These are phyloP conservation scores for Malurus splendens DNA, from an alignment of 2,797 vertebrate species.

Conservation along the genomic window DNA sequence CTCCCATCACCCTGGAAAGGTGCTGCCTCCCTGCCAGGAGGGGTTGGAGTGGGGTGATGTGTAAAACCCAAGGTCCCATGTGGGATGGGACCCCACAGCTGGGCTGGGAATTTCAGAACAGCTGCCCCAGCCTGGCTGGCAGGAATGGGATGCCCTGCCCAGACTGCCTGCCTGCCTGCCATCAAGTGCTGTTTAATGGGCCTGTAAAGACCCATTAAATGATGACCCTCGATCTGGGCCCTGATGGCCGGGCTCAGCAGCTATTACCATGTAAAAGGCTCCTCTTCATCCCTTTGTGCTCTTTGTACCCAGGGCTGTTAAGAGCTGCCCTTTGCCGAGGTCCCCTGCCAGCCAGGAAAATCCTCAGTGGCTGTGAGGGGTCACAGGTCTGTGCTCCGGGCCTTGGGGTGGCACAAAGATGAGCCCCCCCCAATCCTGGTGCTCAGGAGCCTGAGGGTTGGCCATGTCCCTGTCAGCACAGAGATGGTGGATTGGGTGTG, in stretches of 20 bases:
- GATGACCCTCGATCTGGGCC: constrained; percentile 48
- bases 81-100: background rate
- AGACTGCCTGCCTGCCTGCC: background rate
- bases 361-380: background rate
- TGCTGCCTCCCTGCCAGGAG: background rate
- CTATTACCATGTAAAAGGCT: constrained; percentile 55
- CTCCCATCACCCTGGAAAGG: background rate
- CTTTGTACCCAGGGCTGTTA: constrained; percentile 12
- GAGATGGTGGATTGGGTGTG: background rate
- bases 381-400: background rate
- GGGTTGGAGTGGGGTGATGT: background rate
- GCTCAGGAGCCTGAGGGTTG: background rate
- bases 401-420: rapidly evolving
- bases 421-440: rapidly evolving
- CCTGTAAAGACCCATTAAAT: constrained; percentile 61
- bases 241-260: background rate
- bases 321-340: background rate
- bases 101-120: background rate
- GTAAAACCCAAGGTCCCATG: background rate
- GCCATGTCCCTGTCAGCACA: background rate
- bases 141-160: background rate
- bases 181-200: constrained; percentile 53
- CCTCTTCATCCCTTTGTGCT: constrained; percentile 19
- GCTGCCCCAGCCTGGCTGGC: background rate
- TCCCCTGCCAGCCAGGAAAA: background rate